Base-by-base conservation (phyloP, 2,113 vertebrate species). In the Nettapus auritus region DNA sequence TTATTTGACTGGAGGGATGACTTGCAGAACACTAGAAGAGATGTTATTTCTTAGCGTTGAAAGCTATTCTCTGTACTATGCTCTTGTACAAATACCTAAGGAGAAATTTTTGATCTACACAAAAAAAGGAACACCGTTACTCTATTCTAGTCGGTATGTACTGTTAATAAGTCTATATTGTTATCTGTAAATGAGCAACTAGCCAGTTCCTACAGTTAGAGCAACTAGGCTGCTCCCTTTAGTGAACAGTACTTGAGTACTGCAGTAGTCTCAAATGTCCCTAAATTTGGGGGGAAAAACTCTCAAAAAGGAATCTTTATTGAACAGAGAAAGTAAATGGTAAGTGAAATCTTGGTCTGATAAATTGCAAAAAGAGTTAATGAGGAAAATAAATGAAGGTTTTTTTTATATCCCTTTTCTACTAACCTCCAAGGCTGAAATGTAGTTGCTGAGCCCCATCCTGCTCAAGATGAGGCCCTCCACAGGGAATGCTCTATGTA, bases 401-500 rank as follows among this genome's bases (percentile, higher is more conserved):
- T 21, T 48, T 46, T 46, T 48, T 28, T 40, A 13, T 22, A 10
- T 36, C 16, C 22, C 0, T 8, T 66, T 73, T 46, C 31, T 20
- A 6, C 11, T 56, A 44, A 68, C 2, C 4, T 44, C 13, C 36
- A 25, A 7, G 86, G 38, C 67, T 91, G 53, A 20, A 33, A 62
- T 74, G 76, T 3, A 38, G 4, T 89, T 53, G 4, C 10, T 53
- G 82, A 69, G 13, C 5, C 11, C 85, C 8, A 2, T 52, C 12
- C 12, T 62, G 4, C 3, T 73, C 2, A 25, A 53, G 57, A 69
- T 22, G n/a, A 48, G 18, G 11, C 89, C 26, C 25, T 60, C 9
- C 48, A 0, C 17, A 34, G 68, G 59, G 56, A 34, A 4, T 8
- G 7, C 22, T 15, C 46, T 44, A 0, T 13, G 2, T n/a, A 25